phyloP scores from a whole-genome alignment of 2,888 invertebrate genomes.

The Lasioglossum lativentre region DNA sequence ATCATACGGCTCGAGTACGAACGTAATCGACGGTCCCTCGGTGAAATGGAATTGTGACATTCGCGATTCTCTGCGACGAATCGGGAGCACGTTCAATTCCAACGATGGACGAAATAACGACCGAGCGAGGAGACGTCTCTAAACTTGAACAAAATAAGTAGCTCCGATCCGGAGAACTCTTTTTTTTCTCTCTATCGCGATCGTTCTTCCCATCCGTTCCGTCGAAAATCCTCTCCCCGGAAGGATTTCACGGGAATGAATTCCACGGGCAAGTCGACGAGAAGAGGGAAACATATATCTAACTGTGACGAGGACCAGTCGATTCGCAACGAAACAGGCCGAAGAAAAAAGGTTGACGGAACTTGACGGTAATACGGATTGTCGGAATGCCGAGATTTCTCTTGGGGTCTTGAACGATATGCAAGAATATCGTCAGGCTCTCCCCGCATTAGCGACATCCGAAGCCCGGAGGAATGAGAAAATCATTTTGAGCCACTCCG shows the following conservation, averaged over 20 bases:
- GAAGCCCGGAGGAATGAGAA: background rate
- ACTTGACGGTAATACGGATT: constrained; percentile 54
- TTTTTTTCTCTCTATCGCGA: constrained; percentile 7
- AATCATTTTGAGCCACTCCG: constrained; percentile 2
- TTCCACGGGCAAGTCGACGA: constrained; percentile 26
- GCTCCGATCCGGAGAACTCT: background rate
- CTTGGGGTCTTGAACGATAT: constrained; percentile 49
- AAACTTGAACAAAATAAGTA: constrained; percentile 40
- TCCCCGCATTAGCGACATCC: constrained; percentile 33
- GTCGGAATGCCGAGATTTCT: constrained; percentile 61
- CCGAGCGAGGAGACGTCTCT: background rate
- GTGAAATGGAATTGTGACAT: constrained; percentile 2
- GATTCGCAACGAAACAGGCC: background rate
- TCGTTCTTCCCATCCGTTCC: constrained; percentile 23
- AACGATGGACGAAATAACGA: constrained; percentile 17
- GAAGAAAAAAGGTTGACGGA: constrained; percentile 32
- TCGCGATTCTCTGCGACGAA: background rate
- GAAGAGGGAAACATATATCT: constrained; percentile 22
- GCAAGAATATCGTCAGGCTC: constrained; percentile 57
- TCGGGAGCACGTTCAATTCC: background rate
- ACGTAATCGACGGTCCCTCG: background rate
- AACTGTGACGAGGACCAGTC: background rate
- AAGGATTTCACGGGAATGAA: constrained; percentile 55
- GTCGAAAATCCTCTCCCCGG: constrained; percentile 40
- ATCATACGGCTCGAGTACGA: background rate